phyloP scores from a whole-genome alignment of 2,888 invertebrate species.

The Quadroppia sp. region DNA sequence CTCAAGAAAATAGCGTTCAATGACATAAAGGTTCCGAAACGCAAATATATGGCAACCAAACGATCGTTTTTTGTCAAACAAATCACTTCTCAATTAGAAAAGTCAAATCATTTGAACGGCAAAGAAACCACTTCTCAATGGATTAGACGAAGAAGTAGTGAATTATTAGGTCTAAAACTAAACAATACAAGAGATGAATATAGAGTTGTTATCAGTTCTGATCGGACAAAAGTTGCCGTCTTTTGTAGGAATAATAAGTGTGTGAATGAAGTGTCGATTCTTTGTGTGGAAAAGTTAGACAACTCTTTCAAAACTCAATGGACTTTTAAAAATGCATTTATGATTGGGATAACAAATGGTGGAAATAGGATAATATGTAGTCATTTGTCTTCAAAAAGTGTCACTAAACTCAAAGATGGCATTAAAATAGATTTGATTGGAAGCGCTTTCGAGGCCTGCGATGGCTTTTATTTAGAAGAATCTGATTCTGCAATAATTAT shows the following conservation, averaged over 20 bases:
- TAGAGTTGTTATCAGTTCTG: slow-evolving; percentile 17
- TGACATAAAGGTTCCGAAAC: slow-evolving; percentile 28
- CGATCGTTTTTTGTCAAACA: slow-evolving; percentile 39
- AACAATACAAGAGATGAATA: not conserved
- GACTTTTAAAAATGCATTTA: not conserved
- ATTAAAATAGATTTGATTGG: slow-evolving; percentile 12
- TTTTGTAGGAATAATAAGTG: not conserved
- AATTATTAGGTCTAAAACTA: not conserved
- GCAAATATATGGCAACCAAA: slow-evolving; percentile 37
- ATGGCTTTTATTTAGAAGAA: slow-evolving; percentile 21
- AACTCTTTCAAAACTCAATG: not conserved
- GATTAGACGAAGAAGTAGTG: slow-evolving; percentile 18
- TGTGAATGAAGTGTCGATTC: not conserved
- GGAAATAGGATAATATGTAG: slow-evolving; percentile 5
- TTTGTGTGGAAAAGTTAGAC: not conserved
- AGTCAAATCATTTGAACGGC: not conserved
- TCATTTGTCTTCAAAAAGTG: not conserved
- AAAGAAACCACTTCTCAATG: slow-evolving; percentile 31
- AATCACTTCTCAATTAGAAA: slow-evolving; percentile 5
- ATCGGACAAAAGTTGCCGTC: not conserved
- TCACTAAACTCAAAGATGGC: slow-evolving; percentile 2
- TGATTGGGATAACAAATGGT: slow-evolving; percentile 8
- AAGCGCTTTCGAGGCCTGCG: not conserved
- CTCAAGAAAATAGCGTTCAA: slow-evolving; percentile 26
- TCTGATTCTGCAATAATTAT: not conserved